phyloP scores from a whole-genome alignment of 2,797 vertebrate genomes.

The Microhierax caerulescens region DNA sequence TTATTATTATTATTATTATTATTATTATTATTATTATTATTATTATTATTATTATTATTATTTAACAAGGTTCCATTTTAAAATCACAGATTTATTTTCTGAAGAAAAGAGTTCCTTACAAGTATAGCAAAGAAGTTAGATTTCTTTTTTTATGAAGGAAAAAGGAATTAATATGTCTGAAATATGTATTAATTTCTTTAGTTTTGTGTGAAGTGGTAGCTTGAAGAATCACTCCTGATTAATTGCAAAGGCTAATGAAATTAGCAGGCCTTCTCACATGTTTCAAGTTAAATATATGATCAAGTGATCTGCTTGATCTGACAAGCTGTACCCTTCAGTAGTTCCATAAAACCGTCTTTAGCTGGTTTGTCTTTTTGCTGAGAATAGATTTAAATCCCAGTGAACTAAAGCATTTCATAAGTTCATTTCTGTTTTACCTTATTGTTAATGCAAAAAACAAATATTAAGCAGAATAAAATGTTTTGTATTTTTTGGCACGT shows the following conservation, averaged over 20 bases:
- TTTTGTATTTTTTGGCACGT: background rate
- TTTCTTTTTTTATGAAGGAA: background rate
- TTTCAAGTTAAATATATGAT: background rate
- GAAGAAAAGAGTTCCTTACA: background rate
- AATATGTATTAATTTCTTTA: background rate
- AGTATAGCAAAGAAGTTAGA: background rate
- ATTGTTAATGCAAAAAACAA: background rate
- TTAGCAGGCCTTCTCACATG: background rate
- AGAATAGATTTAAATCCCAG: background rate
- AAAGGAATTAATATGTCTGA: background rate
- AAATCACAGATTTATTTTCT: background rate
- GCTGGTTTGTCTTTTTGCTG: background rate
- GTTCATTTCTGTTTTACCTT: background rate
- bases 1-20: no score
- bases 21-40: no score
- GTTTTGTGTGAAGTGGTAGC: background rate
- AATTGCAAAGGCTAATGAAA: background rate
- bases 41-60: no score
- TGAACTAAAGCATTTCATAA: background rate
- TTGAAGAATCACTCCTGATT: background rate
- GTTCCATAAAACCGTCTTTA: background rate
- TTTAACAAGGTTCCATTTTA: background rate
- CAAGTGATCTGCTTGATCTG: background rate
- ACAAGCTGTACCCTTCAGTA: background rate
- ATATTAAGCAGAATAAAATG: background rate